Conservation (phyloP, 2,888 invertebrate species). For the Tenthredo amoena region DNA sequence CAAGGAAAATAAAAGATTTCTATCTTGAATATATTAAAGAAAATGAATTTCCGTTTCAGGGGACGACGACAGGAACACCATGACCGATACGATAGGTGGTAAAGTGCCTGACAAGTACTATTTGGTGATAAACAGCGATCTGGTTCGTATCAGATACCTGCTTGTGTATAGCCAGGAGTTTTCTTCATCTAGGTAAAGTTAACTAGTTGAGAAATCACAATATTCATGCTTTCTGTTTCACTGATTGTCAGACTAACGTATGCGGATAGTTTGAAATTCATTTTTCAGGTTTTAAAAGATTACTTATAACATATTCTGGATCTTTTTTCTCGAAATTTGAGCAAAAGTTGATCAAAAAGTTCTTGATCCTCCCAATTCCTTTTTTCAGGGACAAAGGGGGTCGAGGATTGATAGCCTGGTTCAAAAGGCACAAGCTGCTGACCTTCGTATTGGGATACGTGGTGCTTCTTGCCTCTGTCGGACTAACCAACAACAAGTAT, state of each 20-base stretch:
- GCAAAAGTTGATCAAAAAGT: constrained; percentile 52
- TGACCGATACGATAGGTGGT: constrained; percentile 74
- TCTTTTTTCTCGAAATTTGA: not conserved
- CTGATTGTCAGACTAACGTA: too few species aligned
- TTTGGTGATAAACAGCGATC: constrained; percentile 88
- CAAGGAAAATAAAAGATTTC: too few species aligned
- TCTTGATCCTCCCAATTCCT: constrained; percentile 66
- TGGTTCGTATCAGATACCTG: constrained; percentile 87
- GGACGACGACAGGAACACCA: constrained; percentile 65
- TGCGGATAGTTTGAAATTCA: not conserved
- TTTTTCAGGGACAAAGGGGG: constrained; percentile 66
- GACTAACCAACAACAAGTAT: constrained; percentile 83
- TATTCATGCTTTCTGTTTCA: not conserved
- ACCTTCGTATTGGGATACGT: constrained; percentile 84
- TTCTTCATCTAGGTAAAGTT: constrained; percentile 65
- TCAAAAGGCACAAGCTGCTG: constrained; percentile 82
- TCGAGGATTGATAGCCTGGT: constrained; percentile 78
- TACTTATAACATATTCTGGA: not conserved
- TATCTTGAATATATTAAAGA: not conserved
- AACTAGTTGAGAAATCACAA: not conserved
- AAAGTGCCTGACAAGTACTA: constrained; percentile 85
- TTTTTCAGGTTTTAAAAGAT: not conserved
- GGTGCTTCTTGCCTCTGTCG: constrained; percentile 83
- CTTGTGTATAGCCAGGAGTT: constrained; percentile 82
- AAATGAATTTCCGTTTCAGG: constrained; percentile 59